A percentile compares a stretch with the other conserved stretches of the same genome.
These are phyloP conservation scores for Volucella zonaria DNA, from an alignment of 2,888 invertebrate genomes.

Conservation along the genomic window DNA sequence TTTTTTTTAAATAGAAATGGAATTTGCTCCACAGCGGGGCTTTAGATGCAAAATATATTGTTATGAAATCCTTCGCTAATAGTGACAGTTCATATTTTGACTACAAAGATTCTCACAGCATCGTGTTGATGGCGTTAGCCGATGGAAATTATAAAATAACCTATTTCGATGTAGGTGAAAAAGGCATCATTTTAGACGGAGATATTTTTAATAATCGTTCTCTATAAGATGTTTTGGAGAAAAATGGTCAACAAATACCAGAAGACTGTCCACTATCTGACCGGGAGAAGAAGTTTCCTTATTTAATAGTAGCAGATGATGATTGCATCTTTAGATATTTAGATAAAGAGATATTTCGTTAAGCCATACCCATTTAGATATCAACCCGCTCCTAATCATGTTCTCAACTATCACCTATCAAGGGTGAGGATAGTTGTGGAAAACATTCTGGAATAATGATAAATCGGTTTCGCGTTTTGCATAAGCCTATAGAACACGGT, in stretches of 20 bases:
- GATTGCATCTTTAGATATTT: too few relatives aligned
- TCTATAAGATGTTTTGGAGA: background rate
- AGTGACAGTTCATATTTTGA: constrained; percentile 5
- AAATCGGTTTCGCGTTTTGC: background rate
- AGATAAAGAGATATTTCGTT: background rate
- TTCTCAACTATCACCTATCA: constrained; percentile 5
- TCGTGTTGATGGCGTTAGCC: constrained; percentile 11
- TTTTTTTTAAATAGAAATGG: background rate
- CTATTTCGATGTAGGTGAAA: constrained; percentile 11
- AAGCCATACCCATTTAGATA: constrained; percentile 9
- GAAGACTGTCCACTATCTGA: background rate
- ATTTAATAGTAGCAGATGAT: too few relatives aligned
- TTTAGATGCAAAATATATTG: constrained; percentile 1
- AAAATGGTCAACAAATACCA: background rate
- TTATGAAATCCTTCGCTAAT: background rate
- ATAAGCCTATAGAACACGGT: background rate
- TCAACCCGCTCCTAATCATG: constrained; percentile 1
- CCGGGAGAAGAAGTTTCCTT: background rate
- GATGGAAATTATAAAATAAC: constrained; percentile 12
- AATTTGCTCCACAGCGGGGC: constrained; percentile 4
- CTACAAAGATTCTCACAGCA: constrained; percentile 26
- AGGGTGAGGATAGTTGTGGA: background rate
- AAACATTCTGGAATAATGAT: background rate
- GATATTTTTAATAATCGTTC: background rate
- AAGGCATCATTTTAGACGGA: constrained; percentile 9